Evolutionary conservation across 2,797 vertebrate genomes (phyloP).

Genomic region (Cossypha polioptera): DNA sequence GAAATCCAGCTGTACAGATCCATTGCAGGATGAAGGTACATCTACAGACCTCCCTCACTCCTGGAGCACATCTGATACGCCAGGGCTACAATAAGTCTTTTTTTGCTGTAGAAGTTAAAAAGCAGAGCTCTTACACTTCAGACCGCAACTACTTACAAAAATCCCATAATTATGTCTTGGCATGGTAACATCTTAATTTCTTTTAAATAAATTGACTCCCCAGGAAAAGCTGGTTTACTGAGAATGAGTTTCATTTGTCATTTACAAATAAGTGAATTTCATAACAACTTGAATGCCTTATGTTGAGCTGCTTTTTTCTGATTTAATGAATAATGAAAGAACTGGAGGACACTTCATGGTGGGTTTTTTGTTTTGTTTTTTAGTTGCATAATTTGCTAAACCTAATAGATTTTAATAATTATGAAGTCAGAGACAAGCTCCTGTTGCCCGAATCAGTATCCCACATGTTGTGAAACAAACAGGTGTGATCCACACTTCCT

Average conservation of each 20-base stretch:
- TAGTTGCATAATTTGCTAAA: not conserved
- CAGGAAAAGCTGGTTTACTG: slow-evolving; percentile 10
- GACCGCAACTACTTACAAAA: not conserved
- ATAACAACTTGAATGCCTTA: slow-evolving; percentile 24
- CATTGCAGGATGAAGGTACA: not conserved
- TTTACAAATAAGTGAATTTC: slow-evolving; percentile 30
- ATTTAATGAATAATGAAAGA: slow-evolving; percentile 33
- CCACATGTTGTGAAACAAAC: not conserved
- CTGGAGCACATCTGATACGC: not conserved
- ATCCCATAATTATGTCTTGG: not conserved
- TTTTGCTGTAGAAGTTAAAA: not conserved
- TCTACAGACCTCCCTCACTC: not conserved
- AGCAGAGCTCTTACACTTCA: not conserved
- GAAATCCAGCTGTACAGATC: not conserved
- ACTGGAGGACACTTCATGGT: not conserved
- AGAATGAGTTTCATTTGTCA: slow-evolving; percentile 8
- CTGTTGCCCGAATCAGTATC: not conserved
- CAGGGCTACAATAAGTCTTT: not conserved
- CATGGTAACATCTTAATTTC: not conserved
- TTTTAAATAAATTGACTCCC: slow-evolving; percentile 20
- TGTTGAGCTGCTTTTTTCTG: slow-evolving; percentile 1
- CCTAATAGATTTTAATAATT: not conserved
- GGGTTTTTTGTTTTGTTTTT: not conserved
- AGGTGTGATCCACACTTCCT: not conserved
- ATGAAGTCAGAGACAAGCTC: not conserved